Base-by-base conservation (phyloP, 1,140 invertebrate genomes). In the Drosophila bifasciata region DNA sequence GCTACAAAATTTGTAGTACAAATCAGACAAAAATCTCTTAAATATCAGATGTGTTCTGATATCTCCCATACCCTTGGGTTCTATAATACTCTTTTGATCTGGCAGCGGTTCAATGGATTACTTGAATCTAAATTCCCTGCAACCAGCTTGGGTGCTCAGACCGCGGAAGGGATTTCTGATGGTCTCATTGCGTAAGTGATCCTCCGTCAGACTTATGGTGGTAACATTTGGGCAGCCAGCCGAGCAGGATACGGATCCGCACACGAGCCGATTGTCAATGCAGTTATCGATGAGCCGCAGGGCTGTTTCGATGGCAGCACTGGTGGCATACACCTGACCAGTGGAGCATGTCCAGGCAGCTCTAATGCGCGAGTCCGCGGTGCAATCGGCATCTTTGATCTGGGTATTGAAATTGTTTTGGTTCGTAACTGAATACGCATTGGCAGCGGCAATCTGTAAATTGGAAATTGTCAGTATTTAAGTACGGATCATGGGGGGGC, bases 401-500 rank as follows among this genome's bases (percentile, higher is more conserved):
- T 73, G 19, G n/a, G n/a, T n/a, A n/a, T 51, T 63, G 15, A 84
- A 84, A 28, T 13, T 68, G 8, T 76, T 76, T 23, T 72, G 61
- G 9, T 15, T 76, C 9, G 17, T 13, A 6, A 66, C 0, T 0
- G 80, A 80, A n/a, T 52, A 56, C 4, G 36, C 19, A 21, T 84
- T 80, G 19, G 45, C 28, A 2, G 58, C 62, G 3, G 8, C 11
- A 4, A 84, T 64, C 80, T 84, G 2, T 1, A 16, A 5, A 8
- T n/a, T 1, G 13, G 1, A 21, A 32, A 6, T 28, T 15, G n/a
- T n/a, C n/a, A n/a, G n/a, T n/a, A n/a, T n/a, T n/a, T n/a, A 3
- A 9, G 28, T 11, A 32, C 9, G 8, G 28, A 32, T 32, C 3
- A 9, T 32, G 9, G 1, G 0, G 23, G 28, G 28, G 0, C 9